phyloP scores from a whole-genome alignment of 2,888 invertebrate species.

The Heliconius sara region DNA sequence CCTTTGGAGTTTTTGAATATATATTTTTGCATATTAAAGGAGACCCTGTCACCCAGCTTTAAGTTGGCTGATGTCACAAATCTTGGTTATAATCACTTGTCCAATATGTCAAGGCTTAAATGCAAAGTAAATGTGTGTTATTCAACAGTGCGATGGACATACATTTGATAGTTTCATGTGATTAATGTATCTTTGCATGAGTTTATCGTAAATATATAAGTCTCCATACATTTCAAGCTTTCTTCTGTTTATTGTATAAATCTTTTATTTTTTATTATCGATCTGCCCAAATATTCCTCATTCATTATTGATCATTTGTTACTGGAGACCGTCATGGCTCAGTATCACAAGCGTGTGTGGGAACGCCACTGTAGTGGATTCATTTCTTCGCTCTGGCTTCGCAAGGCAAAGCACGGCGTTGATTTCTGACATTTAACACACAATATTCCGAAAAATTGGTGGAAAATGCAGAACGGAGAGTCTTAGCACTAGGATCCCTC shows the following conservation, averaged over 20 bases:
- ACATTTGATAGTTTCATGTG: conserved; percentile 1
- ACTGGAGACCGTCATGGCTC: no score
- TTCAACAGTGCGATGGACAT: conserved; percentile 8
- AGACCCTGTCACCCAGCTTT: conserved; percentile 39
- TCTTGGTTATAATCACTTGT: conserved; percentile 55
- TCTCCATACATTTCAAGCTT: neutral
- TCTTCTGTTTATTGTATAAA: neutral
- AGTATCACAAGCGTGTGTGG: no score
- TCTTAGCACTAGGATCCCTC: no score
- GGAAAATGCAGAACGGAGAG: no score
- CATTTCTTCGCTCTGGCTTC: no score
- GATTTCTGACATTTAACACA: no score
- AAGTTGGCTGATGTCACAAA: conserved; percentile 51
- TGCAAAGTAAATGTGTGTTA: conserved; percentile 62
- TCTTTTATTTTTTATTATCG: neutral
- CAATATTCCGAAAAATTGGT: no score
- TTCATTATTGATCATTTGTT: no score
- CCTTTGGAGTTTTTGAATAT: conserved; percentile 17
- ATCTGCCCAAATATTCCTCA: no score
- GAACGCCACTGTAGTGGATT: no score
- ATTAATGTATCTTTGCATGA: neutral
- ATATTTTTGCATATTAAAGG: conserved; percentile 38
- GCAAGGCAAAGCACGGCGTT: no score
- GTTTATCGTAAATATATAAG: no score
- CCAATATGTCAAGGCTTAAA: conserved; percentile 63